phyloP scores from a whole-genome alignment of 2,113 vertebrate species.

The Lethenteron reissneri region DNA sequence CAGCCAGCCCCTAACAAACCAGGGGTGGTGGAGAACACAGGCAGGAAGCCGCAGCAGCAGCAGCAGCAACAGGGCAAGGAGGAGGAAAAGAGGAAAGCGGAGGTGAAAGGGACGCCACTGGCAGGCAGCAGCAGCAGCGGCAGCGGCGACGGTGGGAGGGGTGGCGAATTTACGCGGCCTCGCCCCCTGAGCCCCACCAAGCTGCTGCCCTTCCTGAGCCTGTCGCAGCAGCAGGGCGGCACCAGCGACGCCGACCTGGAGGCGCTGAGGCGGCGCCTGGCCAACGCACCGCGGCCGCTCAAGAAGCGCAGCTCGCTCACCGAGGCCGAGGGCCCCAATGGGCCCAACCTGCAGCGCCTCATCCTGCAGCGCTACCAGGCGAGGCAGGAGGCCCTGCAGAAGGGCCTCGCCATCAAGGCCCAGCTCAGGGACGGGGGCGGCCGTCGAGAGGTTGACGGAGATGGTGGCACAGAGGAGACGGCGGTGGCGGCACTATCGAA shows the following conservation, averaged over 20 bases:
- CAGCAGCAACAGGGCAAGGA: neutral
- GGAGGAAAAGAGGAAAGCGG: neutral
- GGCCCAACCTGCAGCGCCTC: slow-evolving; percentile 90
- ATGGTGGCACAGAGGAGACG: too few relatives aligned
- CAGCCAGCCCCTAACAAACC: too few relatives aligned
- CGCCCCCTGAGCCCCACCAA: slow-evolving; percentile 89
- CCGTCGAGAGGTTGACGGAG: too few relatives aligned
- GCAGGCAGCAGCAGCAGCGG: neutral
- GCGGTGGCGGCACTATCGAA: too few relatives aligned
- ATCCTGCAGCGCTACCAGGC: slow-evolving; percentile 49
- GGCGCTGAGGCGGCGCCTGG: slow-evolving; percentile 66
- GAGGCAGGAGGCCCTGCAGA: neutral
- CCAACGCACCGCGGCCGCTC: slow-evolving; percentile 61
- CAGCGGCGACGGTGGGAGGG: neutral
- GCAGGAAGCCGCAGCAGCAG: neutral
- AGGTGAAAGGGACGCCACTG: neutral
- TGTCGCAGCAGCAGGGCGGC: slow-evolving; percentile 77
- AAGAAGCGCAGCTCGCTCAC: slow-evolving; percentile 97
- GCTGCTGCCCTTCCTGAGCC: slow-evolving; percentile 45
- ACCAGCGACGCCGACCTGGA: slow-evolving; percentile 84
- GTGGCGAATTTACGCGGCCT: slow-evolving; percentile 19
- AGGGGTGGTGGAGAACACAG: neutral
- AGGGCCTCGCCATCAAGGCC: too few relatives aligned
- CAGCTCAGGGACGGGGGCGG: too few relatives aligned
- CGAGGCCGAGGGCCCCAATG: slow-evolving; percentile 72